A percentile compares a stretch with the other conserved stretches of the same genome.
Conservation (phyloP, 2,888 invertebrate genomes). For the Conistra vaccinii region DNA sequence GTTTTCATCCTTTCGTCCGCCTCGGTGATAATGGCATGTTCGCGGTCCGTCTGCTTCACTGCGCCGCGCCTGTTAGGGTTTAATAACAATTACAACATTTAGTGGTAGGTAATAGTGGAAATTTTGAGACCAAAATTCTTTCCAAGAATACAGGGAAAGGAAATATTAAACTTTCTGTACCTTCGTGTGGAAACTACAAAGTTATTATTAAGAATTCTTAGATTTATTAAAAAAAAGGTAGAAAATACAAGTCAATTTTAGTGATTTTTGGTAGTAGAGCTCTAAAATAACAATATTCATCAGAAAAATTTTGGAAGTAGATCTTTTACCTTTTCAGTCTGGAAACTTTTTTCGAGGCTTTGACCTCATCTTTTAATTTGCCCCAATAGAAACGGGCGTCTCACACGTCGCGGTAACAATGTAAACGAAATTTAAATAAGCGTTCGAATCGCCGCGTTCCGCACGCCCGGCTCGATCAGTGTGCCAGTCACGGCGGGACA, state of each 20-base stretch:
- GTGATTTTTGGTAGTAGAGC: background rate
- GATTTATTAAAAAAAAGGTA: background rate
- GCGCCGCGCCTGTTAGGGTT: slow-evolving; percentile 41
- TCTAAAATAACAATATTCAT: background rate
- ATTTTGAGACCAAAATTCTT: background rate
- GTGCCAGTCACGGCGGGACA: slow-evolving; percentile 88
- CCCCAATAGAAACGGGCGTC: slow-evolving; percentile 31
- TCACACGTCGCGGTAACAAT: slow-evolving; percentile 65
- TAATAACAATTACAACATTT: slow-evolving; percentile 55
- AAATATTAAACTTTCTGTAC: background rate
- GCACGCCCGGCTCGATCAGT: slow-evolving; percentile 73
- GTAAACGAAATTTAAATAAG: slow-evolving; percentile 70
- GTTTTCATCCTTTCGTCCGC: slow-evolving; percentile 61
- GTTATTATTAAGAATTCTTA: background rate
- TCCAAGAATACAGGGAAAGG: background rate
- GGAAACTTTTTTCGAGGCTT: background rate
- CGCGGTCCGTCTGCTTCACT: slow-evolving; percentile 47
- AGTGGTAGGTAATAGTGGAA: slow-evolving; percentile 39
- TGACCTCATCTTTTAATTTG: slow-evolving; percentile 45
- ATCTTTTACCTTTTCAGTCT: background rate
- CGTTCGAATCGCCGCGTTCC: slow-evolving; percentile 68
- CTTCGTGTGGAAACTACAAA: background rate
- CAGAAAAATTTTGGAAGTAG: background rate
- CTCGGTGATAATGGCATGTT: slow-evolving; percentile 58
- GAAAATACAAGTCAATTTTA: background rate